Conservation (phyloP, 2,888 invertebrate species). For the Trissolcus brochymenae region DNA sequence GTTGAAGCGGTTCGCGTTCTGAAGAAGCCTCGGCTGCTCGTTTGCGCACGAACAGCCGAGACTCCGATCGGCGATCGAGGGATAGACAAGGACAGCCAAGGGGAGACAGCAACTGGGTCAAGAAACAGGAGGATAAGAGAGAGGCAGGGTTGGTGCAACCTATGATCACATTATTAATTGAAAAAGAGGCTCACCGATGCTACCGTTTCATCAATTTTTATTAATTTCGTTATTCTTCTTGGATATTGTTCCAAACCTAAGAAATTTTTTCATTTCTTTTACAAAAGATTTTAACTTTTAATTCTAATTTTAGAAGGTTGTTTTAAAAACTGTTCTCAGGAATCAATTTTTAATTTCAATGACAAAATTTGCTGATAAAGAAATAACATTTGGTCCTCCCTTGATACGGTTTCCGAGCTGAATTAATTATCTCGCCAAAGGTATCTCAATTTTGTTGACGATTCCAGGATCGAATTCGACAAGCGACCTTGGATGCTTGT, state of each 20-base stretch:
- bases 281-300: too few species aligned
- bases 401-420: neutral
- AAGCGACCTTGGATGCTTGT: neutral
- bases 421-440: conserved; percentile 9
- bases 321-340: too few species aligned
- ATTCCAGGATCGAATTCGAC: conserved; percentile 16
- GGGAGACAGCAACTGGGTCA: conserved; percentile 52
- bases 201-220: conserved; percentile 32
- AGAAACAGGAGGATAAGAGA: conserved; percentile 58
- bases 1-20: conserved; percentile 48
- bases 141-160: conserved; percentile 65
- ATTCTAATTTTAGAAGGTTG: too few species aligned
- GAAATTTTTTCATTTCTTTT: too few species aligned
- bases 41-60: conserved; percentile 2
- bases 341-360: too few species aligned
- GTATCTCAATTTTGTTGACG: conserved; percentile 11
- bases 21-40: conserved; percentile 19
- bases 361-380: too few species aligned
- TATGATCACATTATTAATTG: conserved; percentile 75
- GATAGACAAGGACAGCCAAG: conserved; percentile 51
- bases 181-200: conserved; percentile 72
- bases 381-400: too few species aligned
- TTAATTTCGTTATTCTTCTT: too few species aligned
- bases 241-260: too few species aligned
- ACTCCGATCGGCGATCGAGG: conserved; percentile 32